A percentile compares a stretch with the other conserved stretches of the same genome.
phyloP scores from a whole-genome alignment of 53 echinoderm and acorn worm genomes.

The Zoroaster sp. region DNA sequence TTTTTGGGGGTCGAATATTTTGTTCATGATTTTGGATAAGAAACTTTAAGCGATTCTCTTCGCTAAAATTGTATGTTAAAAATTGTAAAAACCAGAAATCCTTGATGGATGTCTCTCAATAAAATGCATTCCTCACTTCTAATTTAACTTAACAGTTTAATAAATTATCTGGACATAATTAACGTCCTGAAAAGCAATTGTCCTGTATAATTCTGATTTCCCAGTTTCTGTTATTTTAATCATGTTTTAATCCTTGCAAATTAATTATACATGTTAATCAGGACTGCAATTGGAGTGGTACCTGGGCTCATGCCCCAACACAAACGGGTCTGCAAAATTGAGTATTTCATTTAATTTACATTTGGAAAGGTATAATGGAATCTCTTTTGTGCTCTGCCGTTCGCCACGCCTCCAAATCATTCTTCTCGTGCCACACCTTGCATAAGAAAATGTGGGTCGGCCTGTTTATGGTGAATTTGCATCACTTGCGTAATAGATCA shows the following conservation, averaged over 20 bases:
- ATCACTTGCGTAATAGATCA: constrained; percentile 47
- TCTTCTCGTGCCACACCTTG: constrained; percentile 34
- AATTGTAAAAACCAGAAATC: not conserved
- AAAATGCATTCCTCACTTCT: not conserved
- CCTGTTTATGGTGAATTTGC: constrained; percentile 39
- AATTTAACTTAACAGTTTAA: not conserved
- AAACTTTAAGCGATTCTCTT: too few relatives aligned
- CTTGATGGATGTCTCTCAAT: not conserved
- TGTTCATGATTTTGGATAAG: too few relatives aligned
- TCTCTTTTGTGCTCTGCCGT: too few relatives aligned
- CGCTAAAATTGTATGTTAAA: not conserved
- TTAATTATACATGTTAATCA: too few relatives aligned
- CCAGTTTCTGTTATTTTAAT: too few relatives aligned
- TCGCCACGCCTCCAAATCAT: not conserved
- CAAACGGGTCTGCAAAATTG: too few relatives aligned
- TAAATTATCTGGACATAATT: not conserved
- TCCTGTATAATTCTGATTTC: not conserved
- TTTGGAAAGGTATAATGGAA: too few relatives aligned
- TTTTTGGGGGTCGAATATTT: not conserved
- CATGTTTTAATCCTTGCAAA: too few relatives aligned
- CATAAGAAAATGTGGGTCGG: constrained; percentile 13
- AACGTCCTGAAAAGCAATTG: not conserved
- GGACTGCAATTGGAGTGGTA: too few relatives aligned
- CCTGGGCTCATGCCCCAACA: too few relatives aligned
- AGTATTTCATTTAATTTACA: too few relatives aligned